phyloP scores from a whole-genome alignment of 2,797 vertebrate genomes.

The Acanthopagrus latus region DNA sequence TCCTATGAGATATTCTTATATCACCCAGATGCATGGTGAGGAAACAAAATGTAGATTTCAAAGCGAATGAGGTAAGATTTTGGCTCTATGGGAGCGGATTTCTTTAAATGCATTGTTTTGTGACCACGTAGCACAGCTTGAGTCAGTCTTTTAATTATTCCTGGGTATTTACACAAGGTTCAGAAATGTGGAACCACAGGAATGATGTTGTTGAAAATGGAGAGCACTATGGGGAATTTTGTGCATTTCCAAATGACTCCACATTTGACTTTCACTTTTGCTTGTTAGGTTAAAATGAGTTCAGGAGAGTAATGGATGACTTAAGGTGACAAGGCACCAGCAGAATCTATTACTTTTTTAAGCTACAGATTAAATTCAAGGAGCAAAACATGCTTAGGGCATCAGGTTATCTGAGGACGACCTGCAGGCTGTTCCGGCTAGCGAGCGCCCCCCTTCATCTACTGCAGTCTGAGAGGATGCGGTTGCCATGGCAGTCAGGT shows the following conservation, averaged over 20 bases:
- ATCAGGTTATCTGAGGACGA: constrained; percentile 69
- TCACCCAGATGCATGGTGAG: neutral
- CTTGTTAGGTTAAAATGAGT: too few species aligned
- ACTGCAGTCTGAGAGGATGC: constrained; percentile 46
- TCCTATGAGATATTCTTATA: neutral
- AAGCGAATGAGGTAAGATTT: neutral
- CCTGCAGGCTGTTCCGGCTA: neutral
- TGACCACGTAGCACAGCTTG: neutral
- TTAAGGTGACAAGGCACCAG: too few species aligned
- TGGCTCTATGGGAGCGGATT: neutral
- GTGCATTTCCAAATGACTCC: neutral
- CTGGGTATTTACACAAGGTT: neutral
- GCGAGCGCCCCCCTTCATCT: neutral
- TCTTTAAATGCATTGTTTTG: neutral
- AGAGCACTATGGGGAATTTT: neutral
- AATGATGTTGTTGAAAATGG: neutral
- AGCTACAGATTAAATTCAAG: neutral
- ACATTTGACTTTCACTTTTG: neutral
- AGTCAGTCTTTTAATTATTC: neutral
- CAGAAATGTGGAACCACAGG: neutral
- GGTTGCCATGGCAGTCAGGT: constrained; percentile 40
- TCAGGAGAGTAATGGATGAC: too few species aligned
- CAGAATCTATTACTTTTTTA: too few species aligned
- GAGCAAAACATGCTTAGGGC: constrained; percentile 10
- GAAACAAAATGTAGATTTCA: neutral